Base-by-base conservation (phyloP, 2,113 vertebrate genomes). In the Phrynosoma platyrhinos region DNA sequence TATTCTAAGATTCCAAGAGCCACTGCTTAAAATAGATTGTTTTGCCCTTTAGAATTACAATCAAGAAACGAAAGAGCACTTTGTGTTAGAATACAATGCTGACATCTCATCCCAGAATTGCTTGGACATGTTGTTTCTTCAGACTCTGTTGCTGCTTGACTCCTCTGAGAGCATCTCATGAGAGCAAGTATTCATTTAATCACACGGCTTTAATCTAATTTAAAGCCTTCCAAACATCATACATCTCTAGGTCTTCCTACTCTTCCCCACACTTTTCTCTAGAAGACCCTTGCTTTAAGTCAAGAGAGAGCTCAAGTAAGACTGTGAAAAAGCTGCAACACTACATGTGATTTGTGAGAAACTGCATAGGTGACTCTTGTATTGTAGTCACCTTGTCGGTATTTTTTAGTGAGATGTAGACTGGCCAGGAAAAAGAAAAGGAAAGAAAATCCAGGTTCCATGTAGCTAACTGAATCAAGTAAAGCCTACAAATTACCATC, bases 11-110 rank as follows among this genome's bases (percentile, higher is more conserved):
- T 62, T 86, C 66, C 80, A 88, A 0, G 23, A 83, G 78, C 68
- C 20, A 47, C 23, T 87, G 85, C 71, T 93, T 77, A 80, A 88
- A 90, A 47, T 53, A 90, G 87, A n/a, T 0, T 0, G 81, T 69
- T n/a, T 68, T 79, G 80, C 75, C 85, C 40, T 87, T 82, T 82
- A 42, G 21, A 87, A 84, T 85, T 53, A 84, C 53, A 69, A 93
- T 71, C 32, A 87, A 84, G 82, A 27, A 88, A 83, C 32, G 58
- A 93, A 90, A 91, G 58, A 88, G 89, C 69, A 36, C 66, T 82
- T 23, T 74, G 64, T 83, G 36, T 74, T 90, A 58, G 21, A 77
- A 87, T 87, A 42, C 68, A 74, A 90, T 88, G 87, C 23, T 90
- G 86, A 88, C 14, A 10, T 36, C 23, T n/a, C 25, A 8, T 40